A percentile compares a stretch with the other conserved stretches of the same genome.
phyloP scores from a whole-genome alignment of 2,797 vertebrate genomes.

The Gymnocypris eckloni region DNA sequence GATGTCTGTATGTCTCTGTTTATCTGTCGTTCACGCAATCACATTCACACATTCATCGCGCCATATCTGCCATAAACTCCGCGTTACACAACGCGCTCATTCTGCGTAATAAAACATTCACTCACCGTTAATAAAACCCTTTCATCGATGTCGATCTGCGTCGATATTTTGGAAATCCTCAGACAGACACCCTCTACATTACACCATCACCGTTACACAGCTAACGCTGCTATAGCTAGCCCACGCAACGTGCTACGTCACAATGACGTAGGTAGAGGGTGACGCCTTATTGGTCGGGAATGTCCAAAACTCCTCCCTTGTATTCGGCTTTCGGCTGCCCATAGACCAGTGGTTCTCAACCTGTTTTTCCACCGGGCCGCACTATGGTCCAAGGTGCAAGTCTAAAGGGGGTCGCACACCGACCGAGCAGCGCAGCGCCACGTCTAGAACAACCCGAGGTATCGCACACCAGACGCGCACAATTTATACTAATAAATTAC shows the following conservation, averaged over 20 bases:
- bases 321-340: too few relatives aligned
- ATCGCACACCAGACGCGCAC: too few relatives aligned
- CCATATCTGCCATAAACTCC: background rate
- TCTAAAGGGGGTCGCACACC: too few relatives aligned
- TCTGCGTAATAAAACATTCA: background rate
- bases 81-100: background rate
- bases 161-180: background rate
- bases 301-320: too few relatives aligned
- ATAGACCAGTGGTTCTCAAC: too few relatives aligned
- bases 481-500: too few relatives aligned
- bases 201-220: conserved; percentile 5
- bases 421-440: accelerated
- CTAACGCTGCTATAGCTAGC: conserved; percentile 23
- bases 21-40: conserved; percentile 1
- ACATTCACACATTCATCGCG: background rate
- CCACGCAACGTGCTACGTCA: background rate
- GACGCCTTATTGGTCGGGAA: background rate
- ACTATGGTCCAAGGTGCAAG: too few relatives aligned
- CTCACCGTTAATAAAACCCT: conserved; percentile 1
- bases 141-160: background rate
- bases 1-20: background rate
- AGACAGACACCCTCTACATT: background rate
- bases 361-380: too few relatives aligned
- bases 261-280: background rate
- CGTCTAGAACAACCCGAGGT: too few relatives aligned